phyloP scores from a whole-genome alignment of 2,113 vertebrate species.

The Microcebus tavaratra region DNA sequence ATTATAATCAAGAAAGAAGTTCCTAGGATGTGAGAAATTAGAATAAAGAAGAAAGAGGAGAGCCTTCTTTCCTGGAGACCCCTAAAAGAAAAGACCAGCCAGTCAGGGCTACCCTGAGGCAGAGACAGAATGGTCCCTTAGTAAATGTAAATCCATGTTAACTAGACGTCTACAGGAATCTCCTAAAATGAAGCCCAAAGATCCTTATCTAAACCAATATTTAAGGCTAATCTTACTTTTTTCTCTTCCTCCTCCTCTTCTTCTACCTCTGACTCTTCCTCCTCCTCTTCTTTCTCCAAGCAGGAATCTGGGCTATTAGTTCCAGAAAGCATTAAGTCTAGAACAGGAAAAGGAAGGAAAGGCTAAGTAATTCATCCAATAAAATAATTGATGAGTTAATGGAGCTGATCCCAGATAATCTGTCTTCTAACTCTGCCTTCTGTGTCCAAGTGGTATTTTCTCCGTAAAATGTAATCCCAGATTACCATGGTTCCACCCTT shows the following conservation, averaged over 20 bases:
- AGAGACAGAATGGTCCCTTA: background rate
- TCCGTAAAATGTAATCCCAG: background rate
- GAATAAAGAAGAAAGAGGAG: background rate
- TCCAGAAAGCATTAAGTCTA: slow-evolving; percentile 37
- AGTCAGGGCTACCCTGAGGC: background rate
- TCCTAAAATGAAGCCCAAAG: background rate
- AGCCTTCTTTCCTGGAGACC: background rate
- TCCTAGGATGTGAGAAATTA: background rate
- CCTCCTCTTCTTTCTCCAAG: slow-evolving; percentile 49
- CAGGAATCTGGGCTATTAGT: background rate
- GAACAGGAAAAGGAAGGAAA: slow-evolving; percentile 40
- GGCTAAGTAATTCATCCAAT: background rate
- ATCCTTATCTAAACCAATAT: background rate
- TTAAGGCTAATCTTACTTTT: slow-evolving; percentile 61
- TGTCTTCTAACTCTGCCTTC: background rate
- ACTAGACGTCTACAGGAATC: background rate
- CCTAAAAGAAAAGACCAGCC: background rate
- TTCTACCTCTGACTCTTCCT: slow-evolving; percentile 15
- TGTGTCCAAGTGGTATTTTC: background rate
- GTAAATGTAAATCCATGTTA: background rate
- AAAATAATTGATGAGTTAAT: slow-evolving; percentile 6
- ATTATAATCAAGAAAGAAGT: slow-evolving; percentile 47
- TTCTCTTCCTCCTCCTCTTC: slow-evolving; percentile 28
- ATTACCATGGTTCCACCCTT: background rate
- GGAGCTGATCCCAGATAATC: background rate